Evolutionary conservation across 2,888 invertebrate genomes (phyloP).

Genomic region (Synergus japonicus): DNA sequence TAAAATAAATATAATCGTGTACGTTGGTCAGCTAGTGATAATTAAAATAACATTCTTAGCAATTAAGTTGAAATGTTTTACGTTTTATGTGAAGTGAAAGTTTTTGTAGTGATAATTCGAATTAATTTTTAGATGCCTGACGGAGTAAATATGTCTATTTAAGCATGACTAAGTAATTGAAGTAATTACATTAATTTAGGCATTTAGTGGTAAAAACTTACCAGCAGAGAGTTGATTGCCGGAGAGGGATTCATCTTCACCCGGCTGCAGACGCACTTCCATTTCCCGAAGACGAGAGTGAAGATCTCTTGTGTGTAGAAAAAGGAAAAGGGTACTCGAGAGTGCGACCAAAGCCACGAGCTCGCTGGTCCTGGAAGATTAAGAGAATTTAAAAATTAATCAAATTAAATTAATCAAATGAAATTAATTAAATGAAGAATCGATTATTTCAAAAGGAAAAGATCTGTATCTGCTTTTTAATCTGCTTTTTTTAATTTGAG

Average conservation of each 20-base stretch:
- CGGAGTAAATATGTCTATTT: background rate
- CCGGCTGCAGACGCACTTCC: constrained; percentile 86
- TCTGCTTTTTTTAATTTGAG: background rate
- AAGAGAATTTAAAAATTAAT: too few species aligned
- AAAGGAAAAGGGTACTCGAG: constrained; percentile 90
- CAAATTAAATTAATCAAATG: too few species aligned
- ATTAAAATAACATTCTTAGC: background rate
- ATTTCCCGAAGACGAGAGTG: constrained; percentile 89
- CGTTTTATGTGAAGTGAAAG: background rate
- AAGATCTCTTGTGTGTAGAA: constrained; percentile 90
- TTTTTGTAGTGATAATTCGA: constrained; percentile 6
- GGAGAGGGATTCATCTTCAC: constrained; percentile 80
- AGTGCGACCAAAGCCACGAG: constrained; percentile 89
- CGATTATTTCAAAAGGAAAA: too few species aligned
- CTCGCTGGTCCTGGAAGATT: constrained; percentile 85
- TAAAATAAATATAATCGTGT: too few species aligned
- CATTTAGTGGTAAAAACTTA: constrained; percentile 63
- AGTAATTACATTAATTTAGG: constrained; percentile 16
- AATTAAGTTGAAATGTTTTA: background rate
- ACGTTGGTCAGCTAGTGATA: too few species aligned
- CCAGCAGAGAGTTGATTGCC: constrained; percentile 79
- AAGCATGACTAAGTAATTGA: background rate
- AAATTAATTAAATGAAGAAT: too few species aligned
- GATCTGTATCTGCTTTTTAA: too few species aligned
- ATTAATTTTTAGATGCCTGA: background rate